Evolutionary conservation across 2,888 invertebrate genomes (phyloP), one percentile per base, ranked within the genome.

Genomic region (Callyntrura guangdongensis): DNA sequence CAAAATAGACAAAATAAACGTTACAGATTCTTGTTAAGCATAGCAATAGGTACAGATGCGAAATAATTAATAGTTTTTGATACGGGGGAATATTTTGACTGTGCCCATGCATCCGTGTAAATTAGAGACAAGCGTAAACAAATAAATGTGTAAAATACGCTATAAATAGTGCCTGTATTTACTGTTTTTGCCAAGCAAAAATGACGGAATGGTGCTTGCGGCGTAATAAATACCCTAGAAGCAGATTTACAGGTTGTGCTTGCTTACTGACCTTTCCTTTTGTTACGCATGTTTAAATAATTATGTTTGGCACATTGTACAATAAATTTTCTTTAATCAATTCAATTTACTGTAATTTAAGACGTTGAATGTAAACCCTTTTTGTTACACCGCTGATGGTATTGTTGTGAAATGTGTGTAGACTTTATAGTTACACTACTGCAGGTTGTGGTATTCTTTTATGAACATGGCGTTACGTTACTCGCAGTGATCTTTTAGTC

Each of bases 231-330:
- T 36, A 36, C 6, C 36, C 3, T 36, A 36, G 2, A 36, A 36
- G 36, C 36, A 36, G 36, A 36, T 25, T 67, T 25, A 27, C 27
- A 45, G 27, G 25, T 77, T 77, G 14, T 14, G n/a, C 14, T 69
- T 56, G 27, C 53, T 59, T 59, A 79, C 79, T 79, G 56, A 79
- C 79, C 79, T 79, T 79, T 79, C 79, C 79, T 79, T 56, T 79
- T 79, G 67, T 56, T 88, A 69, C 59, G 81, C 69, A 36, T 82
- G 81, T 72, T 45, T 82, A 56, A 81, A 81, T 45, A 56, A 27
- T 53, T 59, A 27, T 27, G 56, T 77, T 49, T 47, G 20, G 27
- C 64, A 69, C 69, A 69, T 5, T 45, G 53, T 77, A 9, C 36
- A 36, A 36, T 49, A 11, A 53, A 77, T 49, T 53, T 22, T 49